These are phyloP conservation scores for Cromileptes altivelis DNA, from an alignment of 2,113 vertebrate species.

Conservation along the genomic window DNA sequence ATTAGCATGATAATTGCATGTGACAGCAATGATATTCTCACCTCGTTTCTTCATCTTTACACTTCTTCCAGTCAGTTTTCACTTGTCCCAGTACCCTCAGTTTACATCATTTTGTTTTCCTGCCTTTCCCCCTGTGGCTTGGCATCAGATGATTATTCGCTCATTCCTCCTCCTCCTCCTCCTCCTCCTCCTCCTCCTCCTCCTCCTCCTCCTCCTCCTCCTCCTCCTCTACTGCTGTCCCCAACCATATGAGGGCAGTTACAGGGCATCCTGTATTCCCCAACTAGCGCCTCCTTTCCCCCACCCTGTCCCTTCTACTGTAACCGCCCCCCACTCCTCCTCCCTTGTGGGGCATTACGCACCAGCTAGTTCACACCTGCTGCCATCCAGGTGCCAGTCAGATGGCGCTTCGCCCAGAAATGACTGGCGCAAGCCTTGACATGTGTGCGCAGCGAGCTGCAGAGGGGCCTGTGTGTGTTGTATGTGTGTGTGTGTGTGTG, in stretches of 20 bases:
- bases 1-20: neutral
- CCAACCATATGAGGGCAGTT: slow-evolving; percentile 58
- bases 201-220: slow-evolving; percentile 13
- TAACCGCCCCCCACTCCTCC: neutral
- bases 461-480: slow-evolving; percentile 33
- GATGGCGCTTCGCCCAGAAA: slow-evolving; percentile 58
- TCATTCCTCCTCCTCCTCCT: neutral
- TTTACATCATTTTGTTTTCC: slow-evolving; percentile 16
- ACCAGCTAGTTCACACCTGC: slow-evolving; percentile 57
- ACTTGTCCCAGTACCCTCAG: neutral
- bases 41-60: slow-evolving; percentile 1
- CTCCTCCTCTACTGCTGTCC: slow-evolving; percentile 21
- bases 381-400: slow-evolving; percentile 63
- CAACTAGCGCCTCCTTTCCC: neutral
- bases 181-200: neutral
- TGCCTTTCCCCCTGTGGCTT: neutral
- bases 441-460: slow-evolving; percentile 46
- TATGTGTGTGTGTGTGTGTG: slow-evolving; percentile 19
- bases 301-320: neutral
- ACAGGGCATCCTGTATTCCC: slow-evolving; percentile 35
- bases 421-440: slow-evolving; percentile 56
- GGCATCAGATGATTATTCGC: slow-evolving; percentile 1
- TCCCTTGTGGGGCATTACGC: slow-evolving; percentile 28
- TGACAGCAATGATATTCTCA: neutral
- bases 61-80: neutral